phyloP scores from a whole-genome alignment of 2,113 vertebrate genomes.

The Glaucidium brasilianum region DNA sequence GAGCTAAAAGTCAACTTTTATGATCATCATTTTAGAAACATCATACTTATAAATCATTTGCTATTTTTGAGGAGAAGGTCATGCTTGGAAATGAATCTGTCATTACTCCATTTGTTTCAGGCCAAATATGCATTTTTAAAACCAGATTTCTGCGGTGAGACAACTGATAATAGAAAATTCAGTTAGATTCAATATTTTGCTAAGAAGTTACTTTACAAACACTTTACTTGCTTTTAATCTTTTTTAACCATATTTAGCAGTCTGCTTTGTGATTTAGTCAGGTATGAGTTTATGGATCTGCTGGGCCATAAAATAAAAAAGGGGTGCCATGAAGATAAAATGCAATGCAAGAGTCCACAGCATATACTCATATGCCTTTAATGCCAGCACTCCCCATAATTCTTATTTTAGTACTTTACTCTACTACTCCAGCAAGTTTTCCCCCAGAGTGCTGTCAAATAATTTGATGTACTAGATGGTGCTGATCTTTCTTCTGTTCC shows the following conservation, averaged over 20 bases:
- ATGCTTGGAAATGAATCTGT: not conserved
- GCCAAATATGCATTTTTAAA: not conserved
- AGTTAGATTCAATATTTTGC: not conserved
- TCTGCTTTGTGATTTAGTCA: not conserved
- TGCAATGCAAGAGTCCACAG: not conserved
- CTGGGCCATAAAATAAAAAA: not conserved
- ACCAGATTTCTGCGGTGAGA: not conserved
- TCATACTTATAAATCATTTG: not conserved
- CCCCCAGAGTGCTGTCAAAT: not conserved
- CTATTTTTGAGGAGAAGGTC: not conserved
- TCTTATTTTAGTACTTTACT: not conserved
- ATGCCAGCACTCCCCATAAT: not conserved
- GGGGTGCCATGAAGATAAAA: not conserved
- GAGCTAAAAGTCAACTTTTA: slow-evolving; percentile 1
- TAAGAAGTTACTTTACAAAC: not conserved
- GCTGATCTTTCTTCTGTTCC: not conserved
- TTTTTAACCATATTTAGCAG: not conserved
- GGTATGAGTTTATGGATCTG: not conserved
- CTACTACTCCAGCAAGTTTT: not conserved
- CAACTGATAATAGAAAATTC: not conserved
- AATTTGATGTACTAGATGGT: not conserved
- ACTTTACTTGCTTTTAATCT: not conserved
- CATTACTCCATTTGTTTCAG: not conserved
- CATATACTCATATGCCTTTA: not conserved
- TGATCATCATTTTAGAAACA: not conserved